A percentile compares a stretch with the other conserved stretches of the same genome.
These are phyloP conservation scores for Glyptemys insculpta DNA, from an alignment of 2,797 vertebrate genomes.

Conservation along the genomic window DNA sequence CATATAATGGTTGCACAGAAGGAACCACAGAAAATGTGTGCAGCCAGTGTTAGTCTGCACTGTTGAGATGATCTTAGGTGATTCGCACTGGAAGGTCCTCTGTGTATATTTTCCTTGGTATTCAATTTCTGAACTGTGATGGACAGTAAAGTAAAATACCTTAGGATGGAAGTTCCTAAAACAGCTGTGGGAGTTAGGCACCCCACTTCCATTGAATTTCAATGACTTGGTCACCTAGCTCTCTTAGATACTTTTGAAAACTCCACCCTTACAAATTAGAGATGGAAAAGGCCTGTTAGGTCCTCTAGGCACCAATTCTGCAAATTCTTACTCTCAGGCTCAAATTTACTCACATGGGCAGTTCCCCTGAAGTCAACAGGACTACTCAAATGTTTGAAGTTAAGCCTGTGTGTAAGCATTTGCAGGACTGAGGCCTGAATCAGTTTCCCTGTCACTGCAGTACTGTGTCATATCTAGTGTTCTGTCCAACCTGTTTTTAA, in stretches of 20 bases:
- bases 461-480: rapidly evolving
- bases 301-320: not conserved
- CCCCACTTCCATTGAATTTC: not conserved
- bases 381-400: not conserved
- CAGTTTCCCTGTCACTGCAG: not conserved
- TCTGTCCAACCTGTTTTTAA: not conserved
- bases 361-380: not conserved
- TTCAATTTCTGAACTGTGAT: not conserved
- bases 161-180: rapidly evolving
- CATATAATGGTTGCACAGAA: not conserved
- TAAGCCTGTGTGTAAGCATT: not conserved
- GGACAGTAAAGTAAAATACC: not conserved
- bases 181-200: not conserved
- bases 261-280: not conserved
- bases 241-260: not conserved
- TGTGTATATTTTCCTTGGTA: not conserved
- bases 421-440: not conserved
- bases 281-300: not conserved
- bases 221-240: not conserved
- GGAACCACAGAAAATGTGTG: not conserved
- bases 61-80: not conserved
- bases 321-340: not conserved
- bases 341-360: not conserved
- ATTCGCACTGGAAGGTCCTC: not conserved
- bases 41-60: not conserved